phyloP scores from a whole-genome alignment of 2,888 invertebrate species.

The Drosophila sordidapex region DNA sequence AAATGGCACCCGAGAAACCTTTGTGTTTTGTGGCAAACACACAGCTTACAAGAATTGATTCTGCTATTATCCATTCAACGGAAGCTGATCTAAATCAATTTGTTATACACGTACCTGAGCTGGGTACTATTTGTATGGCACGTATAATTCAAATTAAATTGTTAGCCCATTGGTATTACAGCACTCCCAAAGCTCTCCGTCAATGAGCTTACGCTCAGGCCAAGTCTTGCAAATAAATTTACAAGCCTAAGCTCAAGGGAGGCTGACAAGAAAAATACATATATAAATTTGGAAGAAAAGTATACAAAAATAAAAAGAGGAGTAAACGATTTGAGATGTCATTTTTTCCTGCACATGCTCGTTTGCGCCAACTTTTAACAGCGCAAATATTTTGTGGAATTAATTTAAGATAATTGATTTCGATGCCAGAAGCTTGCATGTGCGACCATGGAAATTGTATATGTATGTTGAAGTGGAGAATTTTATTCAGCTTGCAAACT shows the following conservation, averaged over 20 bases:
- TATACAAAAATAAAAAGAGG: background rate
- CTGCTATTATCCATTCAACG: constrained; percentile 23
- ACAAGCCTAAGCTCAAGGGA: constrained; percentile 62
- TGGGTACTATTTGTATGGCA: constrained; percentile 10
- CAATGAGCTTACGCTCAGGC: constrained; percentile 57
- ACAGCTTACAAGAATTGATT: constrained; percentile 4
- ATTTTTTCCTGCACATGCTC: constrained; percentile 43
- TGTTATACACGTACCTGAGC: constrained; percentile 2
- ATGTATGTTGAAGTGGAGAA: constrained; percentile 12
- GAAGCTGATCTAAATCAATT: constrained; percentile 5
- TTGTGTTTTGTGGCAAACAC: background rate
- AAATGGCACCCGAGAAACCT: background rate
- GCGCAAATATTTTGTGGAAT: constrained; percentile 60
- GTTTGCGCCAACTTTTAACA: constrained; percentile 43
- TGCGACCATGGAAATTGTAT: constrained; percentile 44
- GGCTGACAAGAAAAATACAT: background rate
- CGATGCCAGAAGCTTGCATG: constrained; percentile 58
- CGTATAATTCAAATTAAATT: constrained; percentile 72
- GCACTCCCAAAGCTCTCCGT: constrained; percentile 53
- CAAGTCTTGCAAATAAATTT: constrained; percentile 60
- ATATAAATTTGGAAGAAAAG: background rate
- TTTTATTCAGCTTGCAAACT: constrained; percentile 20
- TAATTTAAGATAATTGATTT: constrained; percentile 77
- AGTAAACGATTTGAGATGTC: constrained; percentile 28
- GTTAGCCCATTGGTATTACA: constrained; percentile 66